A percentile compares a stretch with the other conserved stretches of the same genome.
These are phyloP conservation scores for Microplitis manilae DNA, from an alignment of 2,888 invertebrate genomes.

Conservation along the genomic window DNA sequence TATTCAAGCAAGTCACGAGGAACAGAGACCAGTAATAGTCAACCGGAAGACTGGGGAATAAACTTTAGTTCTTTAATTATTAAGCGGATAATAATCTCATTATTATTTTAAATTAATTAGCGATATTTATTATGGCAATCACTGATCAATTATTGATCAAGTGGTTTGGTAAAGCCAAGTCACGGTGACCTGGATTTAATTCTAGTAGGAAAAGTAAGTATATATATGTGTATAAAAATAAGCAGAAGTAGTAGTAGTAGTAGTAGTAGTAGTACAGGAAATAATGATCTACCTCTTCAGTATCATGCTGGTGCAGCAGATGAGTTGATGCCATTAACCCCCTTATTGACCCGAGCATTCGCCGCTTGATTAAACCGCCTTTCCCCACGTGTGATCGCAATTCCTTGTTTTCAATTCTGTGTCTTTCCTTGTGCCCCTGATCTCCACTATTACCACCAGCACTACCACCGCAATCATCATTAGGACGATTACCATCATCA, in stretches of 20 bases:
- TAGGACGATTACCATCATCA: not conserved
- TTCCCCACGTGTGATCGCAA: slow-evolving; percentile 52
- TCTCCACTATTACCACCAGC: slow-evolving; percentile 31
- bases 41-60: not conserved
- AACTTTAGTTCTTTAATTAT: not conserved
- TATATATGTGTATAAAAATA: not conserved
- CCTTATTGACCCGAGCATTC: slow-evolving; percentile 69
- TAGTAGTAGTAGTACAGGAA: slow-evolving; percentile 1
- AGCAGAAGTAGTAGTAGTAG: not conserved
- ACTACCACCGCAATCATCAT: not conserved
- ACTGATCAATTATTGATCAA: not conserved
- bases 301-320: slow-evolving; percentile 64
- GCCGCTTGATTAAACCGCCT: slow-evolving; percentile 64
- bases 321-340: slow-evolving; percentile 68
- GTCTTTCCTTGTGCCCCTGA: slow-evolving; percentile 14
- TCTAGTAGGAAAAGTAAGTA: not conserved
- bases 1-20: not conserved
- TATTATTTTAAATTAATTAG: not conserved
- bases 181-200: not conserved
- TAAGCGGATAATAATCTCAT: not conserved
- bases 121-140: not conserved
- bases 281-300: slow-evolving; percentile 61
- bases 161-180: not conserved
- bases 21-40: not conserved
- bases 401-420: slow-evolving; percentile 9